Evolutionary conservation across 2,113 vertebrate species (phyloP), one percentile per base, ranked within the genome.

Genomic region (Drymodes brunneopygia): DNA sequence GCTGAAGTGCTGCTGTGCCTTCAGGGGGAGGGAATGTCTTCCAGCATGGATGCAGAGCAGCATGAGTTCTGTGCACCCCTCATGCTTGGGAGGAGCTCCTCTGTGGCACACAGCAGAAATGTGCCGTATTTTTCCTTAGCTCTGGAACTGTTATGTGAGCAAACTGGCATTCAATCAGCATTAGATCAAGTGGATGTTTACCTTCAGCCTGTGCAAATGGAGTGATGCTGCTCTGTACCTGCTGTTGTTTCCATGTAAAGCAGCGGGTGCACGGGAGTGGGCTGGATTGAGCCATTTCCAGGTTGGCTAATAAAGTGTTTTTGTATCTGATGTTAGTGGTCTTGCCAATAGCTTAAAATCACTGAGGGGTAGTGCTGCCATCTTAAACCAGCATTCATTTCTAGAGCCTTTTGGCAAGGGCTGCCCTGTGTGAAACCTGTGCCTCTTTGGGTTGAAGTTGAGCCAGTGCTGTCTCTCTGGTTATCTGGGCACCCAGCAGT

Each of bases 241-340:
- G 12, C 47, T 88, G 62, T 45, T 69, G 47, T 71, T 80, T 27
- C 79, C 21, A 2, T 74, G 72, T 81, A 15, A 88, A 92, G 47
- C 79, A 83, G 67, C 1, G 1, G 64, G 45, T 17, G 48, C 35
- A 14, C 0, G 5, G 44, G 83, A 45, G 11, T 28, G 48, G 56
- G 38, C 65, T 64, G 54, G 69, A 66, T 12, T 36, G 33, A 75
- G 53, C 85, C 51, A 42, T 74, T 88, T 90, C 47, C 61, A 75
- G 77, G 72, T 45, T 92, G 69, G 69, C 75, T 38, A 96, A 96
- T 96, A 96, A 96, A 93, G 81, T 53, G 1, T 12, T 77, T 93
- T 78, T 86, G 74, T 45, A 86, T 44, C 48, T 84, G 36, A 64
- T 65, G 31, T 18, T 67, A 74, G 53, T 71, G 40, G 90, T 96